Percentiles rank a stretch among this genome's conserved stretches.
phyloP scores from a whole-genome alignment of 2,797 vertebrate genomes.

The Megalops cyprinoides region DNA sequence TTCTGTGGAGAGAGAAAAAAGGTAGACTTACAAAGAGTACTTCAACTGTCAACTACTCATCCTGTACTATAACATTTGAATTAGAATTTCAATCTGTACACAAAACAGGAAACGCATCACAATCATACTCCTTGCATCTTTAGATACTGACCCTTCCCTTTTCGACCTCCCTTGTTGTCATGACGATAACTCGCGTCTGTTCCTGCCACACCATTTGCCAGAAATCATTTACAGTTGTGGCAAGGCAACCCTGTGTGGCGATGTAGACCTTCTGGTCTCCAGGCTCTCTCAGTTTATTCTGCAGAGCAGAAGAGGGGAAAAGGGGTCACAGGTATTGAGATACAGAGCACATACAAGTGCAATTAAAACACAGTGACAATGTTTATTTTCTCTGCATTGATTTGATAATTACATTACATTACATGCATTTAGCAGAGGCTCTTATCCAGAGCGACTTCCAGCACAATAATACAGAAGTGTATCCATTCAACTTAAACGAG shows the following conservation, averaged over 20 bases:
- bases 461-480: no score
- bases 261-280: constrained; percentile 84
- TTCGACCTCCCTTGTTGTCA: constrained; percentile 95
- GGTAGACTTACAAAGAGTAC: neutral
- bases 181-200: constrained; percentile 86
- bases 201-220: constrained; percentile 99
- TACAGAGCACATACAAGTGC: neutral
- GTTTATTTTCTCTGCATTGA: neutral
- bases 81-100: neutral
- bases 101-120: neutral
- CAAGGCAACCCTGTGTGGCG: constrained; percentile 90
- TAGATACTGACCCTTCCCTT: constrained; percentile 87
- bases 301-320: constrained; percentile 26
- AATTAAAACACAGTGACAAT: neutral
- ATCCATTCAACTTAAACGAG: no score
- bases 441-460: no score
- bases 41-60: neutral
- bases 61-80: neutral
- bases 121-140: neutral
- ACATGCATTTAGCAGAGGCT: no score
- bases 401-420: no score
- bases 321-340: constrained; percentile 11
- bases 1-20: constrained; percentile 74
- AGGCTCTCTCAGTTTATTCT: constrained; percentile 70
- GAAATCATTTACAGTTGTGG: constrained; percentile 87